Evolutionary conservation across 2,888 invertebrate genomes (phyloP).

Genomic region (Torymus aiolomorphi): DNA sequence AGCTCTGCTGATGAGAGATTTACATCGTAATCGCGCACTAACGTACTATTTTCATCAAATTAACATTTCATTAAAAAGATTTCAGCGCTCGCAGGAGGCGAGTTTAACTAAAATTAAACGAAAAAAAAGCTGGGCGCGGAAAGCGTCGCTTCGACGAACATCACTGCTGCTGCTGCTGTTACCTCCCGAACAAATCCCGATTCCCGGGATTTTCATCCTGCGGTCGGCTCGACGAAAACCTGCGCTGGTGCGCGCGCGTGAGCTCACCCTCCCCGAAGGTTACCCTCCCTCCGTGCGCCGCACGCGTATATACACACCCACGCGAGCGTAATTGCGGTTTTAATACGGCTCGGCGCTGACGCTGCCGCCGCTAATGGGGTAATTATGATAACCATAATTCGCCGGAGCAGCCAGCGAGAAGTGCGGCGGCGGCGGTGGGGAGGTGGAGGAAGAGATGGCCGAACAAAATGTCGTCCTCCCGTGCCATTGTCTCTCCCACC

Average conservation of each 20-base stretch:
- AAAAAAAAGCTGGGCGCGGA: too few relatives aligned
- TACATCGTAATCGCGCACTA: too few relatives aligned
- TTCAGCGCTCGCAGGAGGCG: too few relatives aligned
- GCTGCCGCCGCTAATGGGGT: conserved; percentile 60
- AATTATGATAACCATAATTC: conserved; percentile 64
- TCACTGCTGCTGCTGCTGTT: background rate
- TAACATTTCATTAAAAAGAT: too few relatives aligned
- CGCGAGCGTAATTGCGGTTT: conserved; percentile 57
- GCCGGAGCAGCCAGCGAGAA: background rate
- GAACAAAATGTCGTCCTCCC: conserved; percentile 17
- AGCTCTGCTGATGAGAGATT: too few relatives aligned
- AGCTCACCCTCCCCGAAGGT: background rate
- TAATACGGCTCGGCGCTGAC: conserved; percentile 40
- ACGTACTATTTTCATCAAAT: too few relatives aligned
- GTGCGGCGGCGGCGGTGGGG: background rate
- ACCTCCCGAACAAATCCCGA: conserved; percentile 20
- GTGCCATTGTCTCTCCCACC: background rate
- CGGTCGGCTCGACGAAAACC: conserved; percentile 7
- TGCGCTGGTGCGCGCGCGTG: background rate
- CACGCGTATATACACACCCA: background rate
- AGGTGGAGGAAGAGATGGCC: background rate
- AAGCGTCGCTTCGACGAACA: too few relatives aligned
- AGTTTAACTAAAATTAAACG: too few relatives aligned
- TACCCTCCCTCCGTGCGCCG: background rate
- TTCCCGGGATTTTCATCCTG: conserved; percentile 18